Conservation (phyloP, 2,797 vertebrate genomes). For the Champsocephalus gunnari region DNA sequence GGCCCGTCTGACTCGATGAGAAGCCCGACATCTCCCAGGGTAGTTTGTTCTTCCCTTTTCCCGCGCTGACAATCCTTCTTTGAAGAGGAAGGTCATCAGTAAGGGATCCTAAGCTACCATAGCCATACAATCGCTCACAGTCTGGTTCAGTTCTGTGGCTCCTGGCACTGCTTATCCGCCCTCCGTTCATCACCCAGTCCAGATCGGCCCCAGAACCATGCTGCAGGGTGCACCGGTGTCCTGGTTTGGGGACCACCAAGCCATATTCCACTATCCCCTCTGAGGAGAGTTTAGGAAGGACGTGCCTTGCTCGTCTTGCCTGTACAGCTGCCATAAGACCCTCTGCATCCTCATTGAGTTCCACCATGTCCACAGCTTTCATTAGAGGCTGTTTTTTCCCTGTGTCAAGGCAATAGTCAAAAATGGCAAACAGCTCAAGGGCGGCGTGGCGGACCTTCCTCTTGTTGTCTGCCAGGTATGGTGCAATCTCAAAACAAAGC, state of each 20-base stretch:
- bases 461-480: slow-evolving; percentile 88
- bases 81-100: slow-evolving; percentile 72
- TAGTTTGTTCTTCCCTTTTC: slow-evolving; percentile 92
- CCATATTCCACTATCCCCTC: slow-evolving; percentile 89
- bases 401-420: slow-evolving; percentile 86
- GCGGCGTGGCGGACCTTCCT: slow-evolving; percentile 89
- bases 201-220: slow-evolving; percentile 85
- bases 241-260: slow-evolving; percentile 83
- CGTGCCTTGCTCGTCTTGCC: slow-evolving; percentile 88
- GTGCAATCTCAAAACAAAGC: slow-evolving; percentile 88
- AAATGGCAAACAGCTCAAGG: slow-evolving; percentile 89
- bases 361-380: slow-evolving; percentile 88
- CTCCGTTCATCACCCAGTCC: slow-evolving; percentile 90
- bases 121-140: slow-evolving; percentile 70
- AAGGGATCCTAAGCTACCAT: slow-evolving; percentile 77
- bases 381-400: slow-evolving; percentile 85
- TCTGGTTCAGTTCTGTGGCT: slow-evolving; percentile 78
- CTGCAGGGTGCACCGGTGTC: slow-evolving; percentile 71
- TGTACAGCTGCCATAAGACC: slow-evolving; percentile 90
- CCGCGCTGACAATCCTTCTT: slow-evolving; percentile 90
- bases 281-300: slow-evolving; percentile 85
- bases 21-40: slow-evolving; percentile 90
- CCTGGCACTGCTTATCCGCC: slow-evolving; percentile 85
- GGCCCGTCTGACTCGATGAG: slow-evolving; percentile 69
- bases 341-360: slow-evolving; percentile 86